A percentile compares a stretch with the other conserved stretches of the same genome.
Conservation (phyloP, 2,888 invertebrate genomes). For the Folsomia candida region DNA sequence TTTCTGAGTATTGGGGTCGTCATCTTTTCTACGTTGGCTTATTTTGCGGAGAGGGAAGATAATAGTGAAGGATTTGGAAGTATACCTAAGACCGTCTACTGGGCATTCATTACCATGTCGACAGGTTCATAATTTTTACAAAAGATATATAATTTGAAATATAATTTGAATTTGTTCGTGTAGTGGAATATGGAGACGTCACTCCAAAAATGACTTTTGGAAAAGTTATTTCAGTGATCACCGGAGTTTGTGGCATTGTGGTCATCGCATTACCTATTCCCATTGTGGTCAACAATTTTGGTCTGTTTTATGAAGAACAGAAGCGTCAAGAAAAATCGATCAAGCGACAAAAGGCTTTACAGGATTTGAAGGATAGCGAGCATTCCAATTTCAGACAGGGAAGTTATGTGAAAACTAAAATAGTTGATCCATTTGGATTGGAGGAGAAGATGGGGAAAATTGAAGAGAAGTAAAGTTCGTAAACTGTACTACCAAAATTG, state of each 20-base stretch:
- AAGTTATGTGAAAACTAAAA: constrained; percentile 24
- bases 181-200: no score
- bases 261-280: constrained; percentile 39
- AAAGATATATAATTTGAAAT: no score
- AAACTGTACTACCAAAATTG: no score
- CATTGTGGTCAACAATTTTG: constrained; percentile 39
- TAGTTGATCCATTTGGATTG: no score
- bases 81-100: constrained; percentile 32
- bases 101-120: constrained; percentile 18
- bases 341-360: constrained; percentile 32
- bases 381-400: constrained; percentile 23
- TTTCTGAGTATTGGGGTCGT: constrained; percentile 33
- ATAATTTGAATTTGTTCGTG: no score
- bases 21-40: constrained; percentile 35
- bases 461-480: no score
- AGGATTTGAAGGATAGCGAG: constrained; percentile 24
- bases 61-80: constrained; percentile 27
- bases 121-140: no score
- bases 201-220: constrained; percentile 22
- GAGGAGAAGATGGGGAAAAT: no score
- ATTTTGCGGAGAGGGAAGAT: constrained; percentile 36
- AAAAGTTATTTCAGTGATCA: constrained; percentile 29
- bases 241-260: constrained; percentile 34
- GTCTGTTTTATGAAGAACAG: constrained; percentile 38
- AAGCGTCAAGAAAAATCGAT: constrained; percentile 37